Evolutionary conservation across 1,140 invertebrate species (phyloP), one percentile per base, ranked within the genome.

Genomic region (Chelonus insularis): DNA sequence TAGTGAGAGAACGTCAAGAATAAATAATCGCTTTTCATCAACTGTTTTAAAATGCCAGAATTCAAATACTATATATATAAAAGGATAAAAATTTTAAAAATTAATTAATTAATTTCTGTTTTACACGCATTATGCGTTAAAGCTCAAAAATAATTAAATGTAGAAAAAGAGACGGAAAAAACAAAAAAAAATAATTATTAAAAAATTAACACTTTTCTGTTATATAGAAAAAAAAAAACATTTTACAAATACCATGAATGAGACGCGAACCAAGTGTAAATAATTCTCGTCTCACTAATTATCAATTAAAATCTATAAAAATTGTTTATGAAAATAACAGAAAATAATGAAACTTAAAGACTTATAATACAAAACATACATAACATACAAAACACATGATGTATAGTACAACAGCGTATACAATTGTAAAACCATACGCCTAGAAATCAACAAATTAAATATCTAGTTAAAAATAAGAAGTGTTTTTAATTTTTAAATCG

Each of bases 381-480:
- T 34, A 12, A 5, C 14, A 18, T 5, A 43, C n/a, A 43, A 50
- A 56, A 62, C 52, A 60, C 58, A 52, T 60, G 60, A 50, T 55
- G 55, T 55, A 62, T 62, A 62, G 60, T 62, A 62, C 60, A 62
- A 62, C 60, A 32, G 41, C 50, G 59, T 61, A 61, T 56, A 51
- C 59, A 61, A 61, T 55, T 61, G 47, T 56, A 62, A 62, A n/a
- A 56, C 41, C 56, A 52, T 62, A 62, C 55, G 51, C 52, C 52
- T 56, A 62, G 60, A 56, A 47, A 61, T 55, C 32, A 61, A 55
- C 41, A 36, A 55, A 61, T 60, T 41, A 47, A 29, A 43, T 25
- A 60, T 8, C n/a, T 32, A 51, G n/a, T 25, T 51, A 34, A 34
- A 51, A 51, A n/a, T n/a, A 11, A 51, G 14, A n/a, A 32, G n/a